phyloP scores from a whole-genome alignment of 2,888 invertebrate species.

The Microctonus aethiopoides region DNA sequence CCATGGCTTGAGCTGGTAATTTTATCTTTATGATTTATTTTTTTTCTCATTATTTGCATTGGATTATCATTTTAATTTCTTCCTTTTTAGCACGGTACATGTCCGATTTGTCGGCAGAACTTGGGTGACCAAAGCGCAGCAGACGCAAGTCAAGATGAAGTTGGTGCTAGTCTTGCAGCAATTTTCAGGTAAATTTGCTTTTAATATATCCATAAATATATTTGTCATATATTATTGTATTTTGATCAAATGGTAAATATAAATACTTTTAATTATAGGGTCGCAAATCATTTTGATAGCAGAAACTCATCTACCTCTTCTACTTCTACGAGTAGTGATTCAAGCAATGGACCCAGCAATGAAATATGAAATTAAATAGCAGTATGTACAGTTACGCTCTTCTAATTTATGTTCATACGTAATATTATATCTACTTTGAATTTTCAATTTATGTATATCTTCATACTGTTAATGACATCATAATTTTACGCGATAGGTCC shows the following conservation, averaged over 20 bases:
- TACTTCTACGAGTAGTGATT: slow-evolving; percentile 50
- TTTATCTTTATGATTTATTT: slow-evolving; percentile 22
- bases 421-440: slow-evolving; percentile 43
- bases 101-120: slow-evolving; percentile 92
- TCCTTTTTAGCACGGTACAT: slow-evolving; percentile 83
- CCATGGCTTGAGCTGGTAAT: slow-evolving; percentile 92
- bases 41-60: not conserved
- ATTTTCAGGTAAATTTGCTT: slow-evolving; percentile 56
- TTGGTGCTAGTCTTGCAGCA: slow-evolving; percentile 62
- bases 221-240: not conserved
- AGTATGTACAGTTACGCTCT: slow-evolving; percentile 47
- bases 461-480: not conserved
- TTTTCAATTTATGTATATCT: slow-evolving; percentile 34
- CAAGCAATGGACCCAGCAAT: slow-evolving; percentile 51
- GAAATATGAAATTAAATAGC: slow-evolving; percentile 52
- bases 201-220: not conserved
- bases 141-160: slow-evolving; percentile 62
- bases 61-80: slow-evolving; percentile 30
- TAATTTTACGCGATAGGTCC: not conserved
- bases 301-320: slow-evolving; percentile 53
- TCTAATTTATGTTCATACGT: slow-evolving; percentile 50
- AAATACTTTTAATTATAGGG: slow-evolving; percentile 46
- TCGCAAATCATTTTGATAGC: slow-evolving; percentile 56
- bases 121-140: slow-evolving; percentile 70
- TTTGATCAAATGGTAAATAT: not conserved